Evolutionary conservation across 1,140 invertebrate genomes (phyloP).

Genomic region (Monochamus saltuarius): DNA sequence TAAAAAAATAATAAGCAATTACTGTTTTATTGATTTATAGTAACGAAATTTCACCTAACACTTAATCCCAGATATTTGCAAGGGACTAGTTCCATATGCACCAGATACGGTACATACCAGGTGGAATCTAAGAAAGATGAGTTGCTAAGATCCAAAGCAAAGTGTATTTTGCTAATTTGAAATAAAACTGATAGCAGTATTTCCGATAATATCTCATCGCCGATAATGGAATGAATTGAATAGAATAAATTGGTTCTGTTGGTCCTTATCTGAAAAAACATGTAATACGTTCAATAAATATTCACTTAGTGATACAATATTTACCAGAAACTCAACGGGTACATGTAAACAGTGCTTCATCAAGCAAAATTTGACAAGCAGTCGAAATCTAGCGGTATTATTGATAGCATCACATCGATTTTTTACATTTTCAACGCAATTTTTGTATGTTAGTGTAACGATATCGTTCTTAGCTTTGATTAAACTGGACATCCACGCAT

Average conservation of each 20-base stretch:
- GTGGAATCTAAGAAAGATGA: slow-evolving; percentile 58
- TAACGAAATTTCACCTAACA: slow-evolving; percentile 51
- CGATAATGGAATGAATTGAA: slow-evolving; percentile 43
- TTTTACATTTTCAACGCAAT: slow-evolving; percentile 52
- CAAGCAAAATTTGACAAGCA: slow-evolving; percentile 59
- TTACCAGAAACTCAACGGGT: slow-evolving; percentile 58
- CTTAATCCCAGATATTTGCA: slow-evolving; percentile 59
- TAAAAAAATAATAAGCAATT: slow-evolving; percentile 38
- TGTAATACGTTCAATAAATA: too few species aligned
- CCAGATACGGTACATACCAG: slow-evolving; percentile 57
- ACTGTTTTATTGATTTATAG: slow-evolving; percentile 1
- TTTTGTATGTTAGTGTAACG: slow-evolving; percentile 47
- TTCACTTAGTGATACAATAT: slow-evolving; percentile 8
- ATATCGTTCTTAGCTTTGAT: slow-evolving; percentile 45
- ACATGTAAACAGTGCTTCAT: slow-evolving; percentile 59
- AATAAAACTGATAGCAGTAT: slow-evolving; percentile 61
- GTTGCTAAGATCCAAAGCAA: slow-evolving; percentile 58
- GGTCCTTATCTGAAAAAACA: slow-evolving; percentile 24
- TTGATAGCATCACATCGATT: slow-evolving; percentile 53
- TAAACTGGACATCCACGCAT: slow-evolving; percentile 56
- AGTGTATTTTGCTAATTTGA: slow-evolving; percentile 58
- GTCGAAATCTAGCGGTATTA: slow-evolving; percentile 55
- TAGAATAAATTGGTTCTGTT: slow-evolving; percentile 28
- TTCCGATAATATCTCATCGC: slow-evolving; percentile 61
- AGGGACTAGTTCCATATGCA: slow-evolving; percentile 58